Percentiles rank a stretch among this genome's conserved stretches.
These are phyloP conservation scores for Malacosoma neustria DNA, from an alignment of 2,888 invertebrate genomes.

Conservation along the genomic window DNA sequence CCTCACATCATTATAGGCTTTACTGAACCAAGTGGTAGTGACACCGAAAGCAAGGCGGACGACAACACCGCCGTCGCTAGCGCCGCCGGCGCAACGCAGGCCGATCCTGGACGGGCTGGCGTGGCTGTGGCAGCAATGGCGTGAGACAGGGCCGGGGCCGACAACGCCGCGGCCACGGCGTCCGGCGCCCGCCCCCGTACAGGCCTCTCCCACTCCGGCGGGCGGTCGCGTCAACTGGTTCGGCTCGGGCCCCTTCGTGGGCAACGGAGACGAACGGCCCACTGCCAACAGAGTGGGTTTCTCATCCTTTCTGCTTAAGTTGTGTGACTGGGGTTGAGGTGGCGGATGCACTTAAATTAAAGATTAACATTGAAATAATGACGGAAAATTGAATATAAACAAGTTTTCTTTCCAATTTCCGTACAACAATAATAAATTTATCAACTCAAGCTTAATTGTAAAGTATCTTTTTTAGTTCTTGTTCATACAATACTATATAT, in stretches of 20 bases:
- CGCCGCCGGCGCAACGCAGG: conserved; percentile 57
- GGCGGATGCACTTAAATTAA: conserved; percentile 55
- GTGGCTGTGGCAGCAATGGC: conserved; percentile 76
- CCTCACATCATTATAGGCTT: conserved; percentile 63
- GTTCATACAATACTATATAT: too few relatives aligned
- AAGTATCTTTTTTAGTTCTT: too few relatives aligned
- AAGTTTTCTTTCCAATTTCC: too few relatives aligned
- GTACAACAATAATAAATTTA: too few relatives aligned
- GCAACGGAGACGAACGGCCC: conserved; percentile 58
- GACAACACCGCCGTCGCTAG: conserved; percentile 45
- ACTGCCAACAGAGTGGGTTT: conserved; percentile 67
- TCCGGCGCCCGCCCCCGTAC: conserved; percentile 27
- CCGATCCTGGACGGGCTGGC: conserved; percentile 73
- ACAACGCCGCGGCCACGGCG: conserved; percentile 37
- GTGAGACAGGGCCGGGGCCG: conserved; percentile 56
- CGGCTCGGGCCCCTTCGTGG: conserved; percentile 67
- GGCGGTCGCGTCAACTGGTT: conserved; percentile 57
- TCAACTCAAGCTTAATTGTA: too few relatives aligned
- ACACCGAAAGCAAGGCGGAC: conserved; percentile 63
- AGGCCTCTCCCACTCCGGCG: conserved; percentile 33
- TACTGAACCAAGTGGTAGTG: conserved; percentile 75
- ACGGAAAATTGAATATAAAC: too few relatives aligned
- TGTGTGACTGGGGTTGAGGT: conserved; percentile 67
- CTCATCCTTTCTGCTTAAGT: conserved; percentile 56
- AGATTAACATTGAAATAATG: conserved; percentile 24